Evolutionary conservation across 2,797 vertebrate species (phyloP).

Genomic region (Aeoliscus strigatus): DNA sequence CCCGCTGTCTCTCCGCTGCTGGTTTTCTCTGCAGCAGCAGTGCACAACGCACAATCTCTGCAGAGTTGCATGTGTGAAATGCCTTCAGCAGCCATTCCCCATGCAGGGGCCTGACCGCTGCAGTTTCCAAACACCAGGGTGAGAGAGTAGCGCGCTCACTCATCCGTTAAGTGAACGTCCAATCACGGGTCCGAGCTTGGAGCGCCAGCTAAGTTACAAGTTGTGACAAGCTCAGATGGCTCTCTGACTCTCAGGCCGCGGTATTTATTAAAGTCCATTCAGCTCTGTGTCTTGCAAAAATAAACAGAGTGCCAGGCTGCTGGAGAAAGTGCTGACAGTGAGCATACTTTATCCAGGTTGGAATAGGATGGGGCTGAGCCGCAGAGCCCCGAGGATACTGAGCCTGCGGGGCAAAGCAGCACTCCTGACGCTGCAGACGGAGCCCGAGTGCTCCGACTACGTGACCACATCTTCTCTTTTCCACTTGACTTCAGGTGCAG

Average conservation of each 20-base stretch:
- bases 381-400: constrained; percentile 47
- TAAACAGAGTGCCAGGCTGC: constrained; percentile 75
- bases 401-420: constrained; percentile 30
- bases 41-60: constrained; percentile 1
- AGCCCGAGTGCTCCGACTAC: constrained; percentile 17
- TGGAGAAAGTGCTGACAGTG: constrained; percentile 74
- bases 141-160: constrained; percentile 49
- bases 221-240: constrained; percentile 79
- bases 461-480: constrained; percentile 51
- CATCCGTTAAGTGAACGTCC: constrained; percentile 57
- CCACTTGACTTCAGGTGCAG: constrained; percentile 70
- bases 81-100: constrained; percentile 24
- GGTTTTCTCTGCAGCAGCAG: no score
- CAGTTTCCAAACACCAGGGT: constrained; percentile 40
- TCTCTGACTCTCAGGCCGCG: constrained; percentile 66
- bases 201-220: constrained; percentile 71
- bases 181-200: constrained; percentile 52
- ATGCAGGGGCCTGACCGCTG: constrained; percentile 32
- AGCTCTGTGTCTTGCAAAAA: constrained; percentile 75
- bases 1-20: no score
- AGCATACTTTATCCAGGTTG: constrained; percentile 71
- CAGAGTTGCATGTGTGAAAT: constrained; percentile 7
- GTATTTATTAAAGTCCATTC: constrained; percentile 79
- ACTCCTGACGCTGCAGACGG: constrained; percentile 20
- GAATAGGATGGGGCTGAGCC: constrained; percentile 63